Evolutionary conservation across 2,797 vertebrate species (phyloP), one percentile per base, ranked within the genome.

Genomic region (Leucoraja ocellata): DNA sequence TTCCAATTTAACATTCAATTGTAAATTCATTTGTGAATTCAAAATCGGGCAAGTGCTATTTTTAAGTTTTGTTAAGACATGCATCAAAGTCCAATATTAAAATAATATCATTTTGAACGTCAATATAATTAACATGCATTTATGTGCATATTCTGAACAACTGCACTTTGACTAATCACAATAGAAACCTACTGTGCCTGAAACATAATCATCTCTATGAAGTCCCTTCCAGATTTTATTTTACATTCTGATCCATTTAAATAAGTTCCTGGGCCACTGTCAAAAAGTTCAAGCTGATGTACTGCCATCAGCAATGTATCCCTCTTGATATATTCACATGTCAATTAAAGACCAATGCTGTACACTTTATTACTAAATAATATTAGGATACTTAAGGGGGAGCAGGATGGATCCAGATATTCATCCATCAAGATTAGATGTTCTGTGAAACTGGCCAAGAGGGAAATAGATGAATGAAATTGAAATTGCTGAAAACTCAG

Each of bases 171-270:
- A 46, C 4, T 16, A 91, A 63, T 32, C 71, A 84, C 25, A 71
- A 71, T 5, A 71, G 4, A 71, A 63, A 32, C 36, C 14, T 46
- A 65, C 32, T 39, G 65, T 91, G 16, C n/a, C 11, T 32, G 68
- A 18, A 68, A n/a, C 88, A 91, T 68, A 91, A 65, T 91, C 65
- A 91, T 65, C 88, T n/a, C n/a, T n/a, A n/a, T n/a, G n/a, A n/a
- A n/a, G n/a, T 91, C 88, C 32, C 88, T 91, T 73, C 88, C 88
- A 91, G 88, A 91, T 73, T 91, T 91, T 5, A 91, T 65, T 91
- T 91, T 91, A 65, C 65, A 91, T 73, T 91, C 68, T 39, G 86
- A 71, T 90, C 71, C 86, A 90, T 90, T 90, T 63, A 90, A 90
- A 63, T 90, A 90, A 18, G 88, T 73, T 71, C 88, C 65, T 73